Conservation (phyloP, 2,888 invertebrate genomes). For the Chelonus formosanus region DNA sequence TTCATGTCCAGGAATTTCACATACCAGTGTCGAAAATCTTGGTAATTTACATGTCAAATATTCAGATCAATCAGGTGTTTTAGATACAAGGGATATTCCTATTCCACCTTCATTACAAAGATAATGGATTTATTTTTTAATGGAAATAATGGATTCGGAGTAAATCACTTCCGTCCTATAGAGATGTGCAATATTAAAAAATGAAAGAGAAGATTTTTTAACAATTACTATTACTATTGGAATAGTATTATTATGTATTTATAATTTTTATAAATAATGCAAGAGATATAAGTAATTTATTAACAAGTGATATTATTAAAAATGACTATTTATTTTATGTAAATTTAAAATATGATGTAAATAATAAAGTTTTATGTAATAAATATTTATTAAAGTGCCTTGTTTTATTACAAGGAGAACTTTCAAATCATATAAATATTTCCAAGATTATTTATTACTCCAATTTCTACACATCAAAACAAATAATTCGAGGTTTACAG, state of each 20-base stretch:
- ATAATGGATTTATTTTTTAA: conserved; percentile 32
- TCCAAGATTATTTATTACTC: too few species aligned
- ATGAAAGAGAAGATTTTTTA: neutral
- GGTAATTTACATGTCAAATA: conserved; percentile 46
- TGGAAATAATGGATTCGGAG: neutral
- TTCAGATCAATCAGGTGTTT: conserved; percentile 41
- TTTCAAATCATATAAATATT: too few species aligned
- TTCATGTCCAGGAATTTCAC: conserved; percentile 67
- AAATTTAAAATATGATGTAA: too few species aligned
- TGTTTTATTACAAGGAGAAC: too few species aligned
- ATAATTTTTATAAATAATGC: too few species aligned
- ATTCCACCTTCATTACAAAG: conserved; percentile 44
- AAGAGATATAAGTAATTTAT: too few species aligned
- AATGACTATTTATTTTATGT: too few species aligned
- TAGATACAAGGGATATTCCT: conserved; percentile 34
- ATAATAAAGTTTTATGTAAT: too few species aligned
- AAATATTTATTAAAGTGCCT: too few species aligned
- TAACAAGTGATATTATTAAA: too few species aligned
- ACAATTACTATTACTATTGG: neutral
- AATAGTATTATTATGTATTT: neutral
- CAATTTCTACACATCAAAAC: too few species aligned
- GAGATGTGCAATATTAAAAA: conserved; percentile 12
- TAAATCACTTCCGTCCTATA: neutral
- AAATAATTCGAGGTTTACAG: too few species aligned
- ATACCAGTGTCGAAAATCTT: conserved; percentile 55